Conservation (phyloP, 2,113 vertebrate genomes). For the Clarias batrachus region DNA sequence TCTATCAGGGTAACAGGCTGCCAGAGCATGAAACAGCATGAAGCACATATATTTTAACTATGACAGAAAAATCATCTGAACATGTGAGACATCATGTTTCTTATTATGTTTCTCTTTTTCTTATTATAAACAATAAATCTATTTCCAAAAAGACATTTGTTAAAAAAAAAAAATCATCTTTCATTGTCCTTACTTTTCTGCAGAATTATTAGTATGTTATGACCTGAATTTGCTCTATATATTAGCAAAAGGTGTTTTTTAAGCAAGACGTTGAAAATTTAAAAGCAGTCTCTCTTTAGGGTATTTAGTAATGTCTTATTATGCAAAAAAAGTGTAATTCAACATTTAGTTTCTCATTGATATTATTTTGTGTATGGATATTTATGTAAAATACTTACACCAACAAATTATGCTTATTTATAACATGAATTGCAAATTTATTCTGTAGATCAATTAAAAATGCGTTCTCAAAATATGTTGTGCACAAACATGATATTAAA, state of each 20-base stretch:
- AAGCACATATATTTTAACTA: neutral
- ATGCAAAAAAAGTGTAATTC: neutral
- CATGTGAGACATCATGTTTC: neutral
- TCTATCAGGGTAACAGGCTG: slow-evolving; percentile 1
- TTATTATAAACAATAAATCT: neutral
- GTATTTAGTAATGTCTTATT: neutral
- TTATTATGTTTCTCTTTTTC: neutral
- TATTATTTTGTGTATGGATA: no score
- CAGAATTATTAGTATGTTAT: neutral
- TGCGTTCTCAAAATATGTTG: no score
- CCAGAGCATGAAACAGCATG: slow-evolving; percentile 19
- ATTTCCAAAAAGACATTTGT: neutral
- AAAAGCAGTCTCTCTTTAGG: neutral
- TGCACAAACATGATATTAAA: neutral
- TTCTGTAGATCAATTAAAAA: no score
- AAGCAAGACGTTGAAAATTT: no score
- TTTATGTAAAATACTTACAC: no score
- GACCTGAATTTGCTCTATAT: neutral
- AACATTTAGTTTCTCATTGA: no score
- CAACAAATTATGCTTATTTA: neutral
- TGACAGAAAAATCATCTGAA: neutral
- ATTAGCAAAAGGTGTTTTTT: no score
- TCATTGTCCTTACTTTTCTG: neutral
- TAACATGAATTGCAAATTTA: no score
- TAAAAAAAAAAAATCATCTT: neutral